Evolutionary conservation across 2,888 invertebrate species (phyloP).

Genomic region (Lacanobia wlatinum): DNA sequence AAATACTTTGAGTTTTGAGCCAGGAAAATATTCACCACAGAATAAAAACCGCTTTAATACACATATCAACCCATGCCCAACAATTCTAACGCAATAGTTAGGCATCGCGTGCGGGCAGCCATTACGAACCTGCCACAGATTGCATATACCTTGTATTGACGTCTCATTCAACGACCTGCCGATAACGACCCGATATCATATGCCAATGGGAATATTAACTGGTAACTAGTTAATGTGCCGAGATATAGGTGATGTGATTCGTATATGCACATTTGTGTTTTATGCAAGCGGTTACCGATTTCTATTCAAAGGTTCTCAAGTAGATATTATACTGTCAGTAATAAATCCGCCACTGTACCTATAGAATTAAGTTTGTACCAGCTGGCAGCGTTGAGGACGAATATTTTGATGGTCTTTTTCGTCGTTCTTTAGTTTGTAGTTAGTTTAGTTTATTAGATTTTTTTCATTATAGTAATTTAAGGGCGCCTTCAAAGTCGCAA

Average conservation of each 20-base stretch:
- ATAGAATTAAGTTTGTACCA: too few relatives aligned
- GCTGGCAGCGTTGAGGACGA: too few relatives aligned
- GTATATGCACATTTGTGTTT: not conserved
- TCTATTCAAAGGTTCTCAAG: not conserved
- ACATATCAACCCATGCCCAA: constrained; percentile 42
- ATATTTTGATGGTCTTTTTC: too few relatives aligned
- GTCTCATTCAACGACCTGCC: constrained; percentile 62
- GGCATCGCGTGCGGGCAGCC: constrained; percentile 62
- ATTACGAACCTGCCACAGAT: constrained; percentile 61
- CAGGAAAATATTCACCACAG: not conserved
- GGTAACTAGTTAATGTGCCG: constrained; percentile 28
- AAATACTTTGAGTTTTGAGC: too few relatives aligned
- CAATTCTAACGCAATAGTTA: constrained; percentile 55
- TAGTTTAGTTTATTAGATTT: too few relatives aligned
- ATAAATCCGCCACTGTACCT: too few relatives aligned
- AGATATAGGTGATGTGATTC: constrained; percentile 4
- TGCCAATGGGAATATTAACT: constrained; percentile 30
- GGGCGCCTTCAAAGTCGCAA: too few relatives aligned
- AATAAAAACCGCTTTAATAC: not conserved
- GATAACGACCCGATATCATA: constrained; percentile 52
- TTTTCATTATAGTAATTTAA: too few relatives aligned
- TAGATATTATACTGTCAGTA: too few relatives aligned
- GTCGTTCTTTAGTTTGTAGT: too few relatives aligned
- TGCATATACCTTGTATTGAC: constrained; percentile 57
- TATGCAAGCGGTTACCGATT: too few relatives aligned